Evolutionary conservation across 35 echinoderm and acorn worm genomes (phyloP).

Genomic region (Apostichopus parvimensis): DNA sequence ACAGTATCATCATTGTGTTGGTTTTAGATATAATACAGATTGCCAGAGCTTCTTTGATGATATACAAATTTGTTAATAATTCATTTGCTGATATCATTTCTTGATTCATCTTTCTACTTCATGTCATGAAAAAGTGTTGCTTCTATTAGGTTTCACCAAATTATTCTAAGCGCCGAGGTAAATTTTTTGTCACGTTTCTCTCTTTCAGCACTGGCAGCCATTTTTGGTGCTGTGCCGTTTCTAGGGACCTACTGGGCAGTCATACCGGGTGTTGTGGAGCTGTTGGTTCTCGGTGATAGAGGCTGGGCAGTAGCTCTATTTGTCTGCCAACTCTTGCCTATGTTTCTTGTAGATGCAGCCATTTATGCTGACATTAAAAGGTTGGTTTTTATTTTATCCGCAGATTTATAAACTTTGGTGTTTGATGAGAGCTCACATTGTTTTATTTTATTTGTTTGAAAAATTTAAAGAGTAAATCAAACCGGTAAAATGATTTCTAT

Average conservation of each 20-base stretch:
- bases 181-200: not conserved
- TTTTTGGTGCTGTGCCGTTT: constrained; percentile 93
- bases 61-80: too few relatives aligned
- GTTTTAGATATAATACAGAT: too few relatives aligned
- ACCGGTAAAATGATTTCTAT: too few relatives aligned
- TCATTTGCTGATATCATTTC: too few relatives aligned
- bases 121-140: too few relatives aligned
- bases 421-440: too few relatives aligned
- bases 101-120: too few relatives aligned
- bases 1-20: too few relatives aligned
- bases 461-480: not conserved
- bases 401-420: not conserved
- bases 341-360: constrained; percentile 83
- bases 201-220: constrained; percentile 78
- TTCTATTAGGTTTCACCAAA: too few relatives aligned
- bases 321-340: constrained; percentile 80
- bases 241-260: constrained; percentile 98
- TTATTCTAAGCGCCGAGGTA: too few relatives aligned
- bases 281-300: constrained; percentile 88
- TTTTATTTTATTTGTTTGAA: not conserved
- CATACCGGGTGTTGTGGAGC: constrained; percentile 92
- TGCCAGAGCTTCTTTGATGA: too few relatives aligned
- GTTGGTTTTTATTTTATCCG: constrained; percentile 2
- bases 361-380: constrained; percentile 97
- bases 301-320: constrained; percentile 74